These are phyloP conservation scores for Pogonocichla stellata DNA, from an alignment of 2,113 vertebrate genomes.

Conservation along the genomic window DNA sequence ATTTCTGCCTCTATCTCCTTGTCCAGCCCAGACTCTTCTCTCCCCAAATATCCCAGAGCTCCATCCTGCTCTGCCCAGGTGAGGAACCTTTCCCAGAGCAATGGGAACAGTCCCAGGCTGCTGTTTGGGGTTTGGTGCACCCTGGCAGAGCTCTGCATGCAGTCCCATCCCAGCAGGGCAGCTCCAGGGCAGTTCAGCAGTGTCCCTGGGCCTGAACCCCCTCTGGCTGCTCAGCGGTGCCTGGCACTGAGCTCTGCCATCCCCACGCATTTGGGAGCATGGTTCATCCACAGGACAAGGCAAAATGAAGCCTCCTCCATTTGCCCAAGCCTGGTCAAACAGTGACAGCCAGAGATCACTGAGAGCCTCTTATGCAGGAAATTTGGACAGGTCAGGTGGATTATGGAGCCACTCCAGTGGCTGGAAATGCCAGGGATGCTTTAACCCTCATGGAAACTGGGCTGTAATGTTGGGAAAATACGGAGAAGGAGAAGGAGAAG, in stretches of 20 bases:
- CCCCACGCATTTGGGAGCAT: background rate
- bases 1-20: background rate
- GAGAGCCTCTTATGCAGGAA: background rate
- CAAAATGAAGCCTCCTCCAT: background rate
- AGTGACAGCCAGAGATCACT: background rate
- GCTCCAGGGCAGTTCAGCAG: background rate
- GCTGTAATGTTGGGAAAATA: background rate
- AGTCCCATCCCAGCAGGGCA: background rate
- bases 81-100: background rate
- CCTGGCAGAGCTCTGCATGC: background rate
- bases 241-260: too few relatives aligned
- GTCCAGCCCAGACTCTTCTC: background rate
- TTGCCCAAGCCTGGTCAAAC: background rate
- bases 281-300: background rate
- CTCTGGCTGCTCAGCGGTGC: too few relatives aligned
- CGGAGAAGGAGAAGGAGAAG: background rate
- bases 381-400: background rate
- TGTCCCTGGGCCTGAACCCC: too few relatives aligned
- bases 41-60: background rate
- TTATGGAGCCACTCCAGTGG: background rate
- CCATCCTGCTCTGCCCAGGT: background rate
- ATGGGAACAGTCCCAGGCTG: background rate
- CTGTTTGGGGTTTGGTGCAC: too few relatives aligned
- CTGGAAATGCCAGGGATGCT: background rate
- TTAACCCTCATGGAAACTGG: background rate